Evolutionary conservation across 53 echinoderm and acorn worm species (phyloP), one percentile per base, ranked within the genome.

Genomic region (Echinarachnius parma): DNA sequence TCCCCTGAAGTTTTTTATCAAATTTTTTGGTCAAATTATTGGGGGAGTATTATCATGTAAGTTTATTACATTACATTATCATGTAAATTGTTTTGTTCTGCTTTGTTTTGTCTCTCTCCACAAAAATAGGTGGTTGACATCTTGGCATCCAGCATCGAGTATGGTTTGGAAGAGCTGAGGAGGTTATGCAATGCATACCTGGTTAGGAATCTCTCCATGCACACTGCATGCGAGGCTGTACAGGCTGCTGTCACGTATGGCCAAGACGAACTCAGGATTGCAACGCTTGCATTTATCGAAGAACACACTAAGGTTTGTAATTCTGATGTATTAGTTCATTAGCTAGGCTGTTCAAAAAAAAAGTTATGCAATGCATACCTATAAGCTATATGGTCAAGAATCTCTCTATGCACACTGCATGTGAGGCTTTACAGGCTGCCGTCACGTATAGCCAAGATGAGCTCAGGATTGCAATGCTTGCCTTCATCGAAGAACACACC

Each of bases 81-180:
- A n/a, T n/a, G n/a, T n/a, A n/a, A n/a, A n/a, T n/a, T n/a, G n/a
- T n/a, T n/a, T n/a, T n/a, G n/a, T n/a, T n/a, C n/a, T n/a, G n/a
- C n/a, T n/a, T n/a, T n/a, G n/a, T n/a, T n/a, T n/a, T n/a, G n/a
- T n/a, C n/a, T n/a, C n/a, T n/a, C n/a, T n/a, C n/a, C n/a, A n/a
- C n/a, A n/a, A n/a, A n/a, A n/a, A n/a, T n/a, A n/a, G n/a, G n/a
- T n/a, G n/a, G n/a, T n/a, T n/a, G n/a, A n/a, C n/a, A n/a, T n/a
- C n/a, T 59, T 87, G 33, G 83, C 83, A 28, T 87, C 83, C 44
- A 59, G 83, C 11, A 87, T 87, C 31, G 87, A 87, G 52, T 87
- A 87, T 46, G 87, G 87, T 21, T 47, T 87, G 37, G 87, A 87
- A 37, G 87, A 87, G 34, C 61, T 87, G 22, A 61, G 83, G 33